Percentiles rank a stretch among this genome's conserved stretches.
Evolutionary conservation across 2,888 invertebrate genomes (phyloP).

Genomic region (Julus scanicus): DNA sequence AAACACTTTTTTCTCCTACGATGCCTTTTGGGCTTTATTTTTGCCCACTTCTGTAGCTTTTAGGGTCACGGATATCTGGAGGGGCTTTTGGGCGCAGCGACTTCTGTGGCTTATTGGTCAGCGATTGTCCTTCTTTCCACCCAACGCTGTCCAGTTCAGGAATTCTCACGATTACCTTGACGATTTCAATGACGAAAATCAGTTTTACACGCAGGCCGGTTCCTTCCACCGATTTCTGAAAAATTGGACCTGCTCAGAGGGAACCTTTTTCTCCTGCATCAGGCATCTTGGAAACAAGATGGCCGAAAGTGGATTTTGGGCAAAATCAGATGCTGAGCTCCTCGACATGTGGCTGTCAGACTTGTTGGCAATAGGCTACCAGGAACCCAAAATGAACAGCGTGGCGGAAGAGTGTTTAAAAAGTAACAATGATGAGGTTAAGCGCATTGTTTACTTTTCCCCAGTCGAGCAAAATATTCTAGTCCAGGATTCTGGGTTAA

Average conservation of each 20-base stretch:
- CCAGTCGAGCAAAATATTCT: neutral
- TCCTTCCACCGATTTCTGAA: neutral
- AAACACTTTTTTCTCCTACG: too few species aligned
- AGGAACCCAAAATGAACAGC: slow-evolving; percentile 14
- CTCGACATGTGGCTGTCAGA: slow-evolving; percentile 42
- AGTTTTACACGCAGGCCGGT: slow-evolving; percentile 21
- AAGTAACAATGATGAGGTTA: neutral
- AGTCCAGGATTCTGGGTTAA: neutral
- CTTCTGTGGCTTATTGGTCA: slow-evolving; percentile 55
- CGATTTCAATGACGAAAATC: slow-evolving; percentile 50
- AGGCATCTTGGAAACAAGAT: too few species aligned
- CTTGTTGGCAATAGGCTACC: neutral
- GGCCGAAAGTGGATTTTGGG: neutral
- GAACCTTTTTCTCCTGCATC: slow-evolving; percentile 49
- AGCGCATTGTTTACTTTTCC: neutral
- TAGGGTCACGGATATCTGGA: slow-evolving; percentile 56
- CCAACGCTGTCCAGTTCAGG: neutral
- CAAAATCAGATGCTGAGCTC: neutral
- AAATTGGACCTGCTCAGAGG: slow-evolving; percentile 36
- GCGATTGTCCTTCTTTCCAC: slow-evolving; percentile 41
- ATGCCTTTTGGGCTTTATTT: too few species aligned
- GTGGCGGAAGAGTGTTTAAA: neutral
- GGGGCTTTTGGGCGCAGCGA: slow-evolving; percentile 56
- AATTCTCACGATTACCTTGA: slow-evolving; percentile 52
- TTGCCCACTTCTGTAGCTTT: neutral